These are phyloP conservation scores for Peromyscus maniculatus DNA, from an alignment of 2,113 vertebrate species.

Conservation along the genomic window DNA sequence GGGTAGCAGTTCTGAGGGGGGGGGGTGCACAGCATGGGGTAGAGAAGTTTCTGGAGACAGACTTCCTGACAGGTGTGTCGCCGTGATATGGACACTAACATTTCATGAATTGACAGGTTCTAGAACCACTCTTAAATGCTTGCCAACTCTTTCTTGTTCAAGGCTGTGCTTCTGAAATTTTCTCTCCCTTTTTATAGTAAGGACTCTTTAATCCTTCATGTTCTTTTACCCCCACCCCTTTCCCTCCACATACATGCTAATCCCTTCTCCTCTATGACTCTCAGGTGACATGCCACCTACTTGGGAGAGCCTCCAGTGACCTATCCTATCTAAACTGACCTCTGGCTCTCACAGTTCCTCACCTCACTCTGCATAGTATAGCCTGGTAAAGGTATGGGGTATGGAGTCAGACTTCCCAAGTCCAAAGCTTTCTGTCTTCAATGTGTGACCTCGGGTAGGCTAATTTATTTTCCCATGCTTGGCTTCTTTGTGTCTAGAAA, in stretches of 20 bases:
- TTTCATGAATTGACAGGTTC: neutral
- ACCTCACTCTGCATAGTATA: neutral
- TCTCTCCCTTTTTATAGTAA: neutral
- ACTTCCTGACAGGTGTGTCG: neutral
- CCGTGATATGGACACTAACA: neutral
- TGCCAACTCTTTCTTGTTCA: conserved; percentile 24
- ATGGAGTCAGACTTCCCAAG: neutral
- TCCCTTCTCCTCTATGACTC: neutral
- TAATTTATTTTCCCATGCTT: neutral
- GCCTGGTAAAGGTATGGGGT: neutral
- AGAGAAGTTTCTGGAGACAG: conserved; percentile 26
- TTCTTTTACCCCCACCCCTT: neutral
- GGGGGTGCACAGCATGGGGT: neutral
- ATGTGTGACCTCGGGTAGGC: neutral
- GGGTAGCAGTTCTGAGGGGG: neutral
- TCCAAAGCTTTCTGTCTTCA: neutral
- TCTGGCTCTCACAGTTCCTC: neutral
- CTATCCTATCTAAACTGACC: neutral
- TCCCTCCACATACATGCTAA: neutral
- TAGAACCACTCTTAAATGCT: neutral
- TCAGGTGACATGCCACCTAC: neutral
- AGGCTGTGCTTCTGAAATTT: neutral
- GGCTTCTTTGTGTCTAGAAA: conserved; percentile 21
- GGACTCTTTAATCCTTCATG: neutral
- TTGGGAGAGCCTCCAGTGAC: neutral